Conservation (phyloP, 1,140 invertebrate species). For the Vollenhovia emeryi region DNA sequence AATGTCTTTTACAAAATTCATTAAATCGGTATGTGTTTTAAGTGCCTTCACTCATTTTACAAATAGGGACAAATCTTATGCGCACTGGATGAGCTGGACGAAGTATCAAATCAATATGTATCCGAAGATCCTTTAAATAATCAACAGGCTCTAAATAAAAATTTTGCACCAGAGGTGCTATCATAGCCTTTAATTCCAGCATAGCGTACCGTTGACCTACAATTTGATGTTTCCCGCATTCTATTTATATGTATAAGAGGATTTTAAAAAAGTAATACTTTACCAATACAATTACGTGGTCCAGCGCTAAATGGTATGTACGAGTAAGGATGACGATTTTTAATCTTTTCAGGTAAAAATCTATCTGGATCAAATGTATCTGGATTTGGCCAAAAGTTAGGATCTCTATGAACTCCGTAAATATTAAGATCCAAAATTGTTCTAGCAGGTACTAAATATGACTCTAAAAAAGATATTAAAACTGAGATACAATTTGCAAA, state of each 20-base stretch:
- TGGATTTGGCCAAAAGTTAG: conserved; percentile 90
- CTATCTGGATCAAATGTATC: conserved; percentile 91
- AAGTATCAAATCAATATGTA: conserved; percentile 75
- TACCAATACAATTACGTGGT: conserved; percentile 91
- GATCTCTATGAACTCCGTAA: conserved; percentile 85
- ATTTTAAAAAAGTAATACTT: conserved; percentile 21
- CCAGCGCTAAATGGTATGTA: conserved; percentile 92
- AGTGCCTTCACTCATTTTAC: background rate
- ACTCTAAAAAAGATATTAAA: conserved; percentile 69
- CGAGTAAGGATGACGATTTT: conserved; percentile 85
- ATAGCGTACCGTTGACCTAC: conserved; percentile 92
- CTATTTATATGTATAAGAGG: background rate
- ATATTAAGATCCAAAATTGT: background rate
- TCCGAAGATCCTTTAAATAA: conserved; percentile 67
- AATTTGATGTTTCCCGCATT: background rate
- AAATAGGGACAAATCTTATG: conserved; percentile 74
- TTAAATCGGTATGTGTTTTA: background rate
- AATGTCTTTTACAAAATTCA: background rate
- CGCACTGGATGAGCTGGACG: conserved; percentile 67
- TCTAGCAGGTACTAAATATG: background rate
- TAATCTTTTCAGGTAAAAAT: conserved; percentile 87
- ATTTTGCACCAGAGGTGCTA: conserved; percentile 88
- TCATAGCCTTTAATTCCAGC: conserved; percentile 90
- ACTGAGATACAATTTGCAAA: background rate
- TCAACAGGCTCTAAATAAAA: conserved; percentile 86